Evolutionary conservation across 2,888 invertebrate species (phyloP).

Genomic region (Heliconius erato): DNA sequence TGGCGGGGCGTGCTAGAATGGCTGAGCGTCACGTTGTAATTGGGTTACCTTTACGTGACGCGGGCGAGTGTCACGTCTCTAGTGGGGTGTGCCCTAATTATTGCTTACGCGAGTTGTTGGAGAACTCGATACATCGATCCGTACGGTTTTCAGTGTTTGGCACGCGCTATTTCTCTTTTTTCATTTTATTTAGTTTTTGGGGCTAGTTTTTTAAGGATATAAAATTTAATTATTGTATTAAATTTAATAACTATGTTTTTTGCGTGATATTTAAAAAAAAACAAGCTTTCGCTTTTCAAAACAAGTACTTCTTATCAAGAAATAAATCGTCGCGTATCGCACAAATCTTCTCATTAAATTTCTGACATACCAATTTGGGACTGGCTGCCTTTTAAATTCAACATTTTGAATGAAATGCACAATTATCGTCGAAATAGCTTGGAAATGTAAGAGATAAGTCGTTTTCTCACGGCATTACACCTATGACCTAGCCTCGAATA

Average conservation of each 20-base stretch:
- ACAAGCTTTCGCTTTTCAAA: slow-evolving; percentile 12
- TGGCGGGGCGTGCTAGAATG: slow-evolving; percentile 70
- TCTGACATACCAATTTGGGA: slow-evolving; percentile 34
- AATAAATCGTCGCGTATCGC: slow-evolving; percentile 29
- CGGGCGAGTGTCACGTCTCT: slow-evolving; percentile 72
- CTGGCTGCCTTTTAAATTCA: slow-evolving; percentile 35
- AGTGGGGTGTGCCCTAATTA: slow-evolving; percentile 81
- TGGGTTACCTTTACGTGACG: slow-evolving; percentile 85
- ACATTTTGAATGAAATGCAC: slow-evolving; percentile 38
- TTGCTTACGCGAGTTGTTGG: slow-evolving; percentile 66
- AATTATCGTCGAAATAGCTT: slow-evolving; percentile 45
- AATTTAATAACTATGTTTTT: not conserved
- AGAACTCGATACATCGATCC: slow-evolving; percentile 22
- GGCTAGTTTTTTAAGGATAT: not conserved
- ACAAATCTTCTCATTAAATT: slow-evolving; percentile 34
- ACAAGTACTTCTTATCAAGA: slow-evolving; percentile 20
- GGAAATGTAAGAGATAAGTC: slow-evolving; percentile 44
- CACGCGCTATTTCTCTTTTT: slow-evolving; percentile 7
- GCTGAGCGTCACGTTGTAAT: slow-evolving; percentile 82
- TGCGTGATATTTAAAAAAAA: not conserved
- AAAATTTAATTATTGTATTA: not conserved
- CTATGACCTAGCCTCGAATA: slow-evolving; percentile 74
- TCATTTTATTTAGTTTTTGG: not conserved
- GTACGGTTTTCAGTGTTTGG: slow-evolving; percentile 15
- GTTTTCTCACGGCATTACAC: slow-evolving; percentile 77